Conservation (phyloP, 2,888 invertebrate genomes). For the Corythucha ciliata region DNA sequence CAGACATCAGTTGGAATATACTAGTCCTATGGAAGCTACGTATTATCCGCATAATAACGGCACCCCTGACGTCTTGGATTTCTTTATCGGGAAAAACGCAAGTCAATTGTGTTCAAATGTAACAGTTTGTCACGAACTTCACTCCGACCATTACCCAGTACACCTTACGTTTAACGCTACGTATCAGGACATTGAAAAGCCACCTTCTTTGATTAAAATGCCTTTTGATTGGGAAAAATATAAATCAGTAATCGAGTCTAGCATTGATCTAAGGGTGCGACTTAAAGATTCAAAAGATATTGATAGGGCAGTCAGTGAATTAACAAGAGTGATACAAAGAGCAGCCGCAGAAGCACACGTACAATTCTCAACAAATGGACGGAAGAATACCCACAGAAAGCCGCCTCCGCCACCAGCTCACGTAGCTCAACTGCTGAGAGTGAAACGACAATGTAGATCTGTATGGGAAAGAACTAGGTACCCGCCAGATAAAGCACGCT, state of each 20-base stretch:
- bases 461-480: slow-evolving; percentile 1
- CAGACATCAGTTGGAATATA: neutral
- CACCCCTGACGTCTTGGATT: slow-evolving; percentile 11
- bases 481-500: neutral
- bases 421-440: neutral
- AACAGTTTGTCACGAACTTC: slow-evolving; percentile 3
- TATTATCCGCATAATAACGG: slow-evolving; percentile 3
- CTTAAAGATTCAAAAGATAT: slow-evolving; percentile 4
- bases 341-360: slow-evolving; percentile 1
- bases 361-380: neutral
- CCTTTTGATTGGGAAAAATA: slow-evolving; percentile 12
- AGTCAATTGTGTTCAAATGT: neutral
- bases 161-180: neutral
- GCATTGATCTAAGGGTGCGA: neutral
- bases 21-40: slow-evolving; percentile 7
- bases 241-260: slow-evolving; percentile 8
- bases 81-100: slow-evolving; percentile 7
- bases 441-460: slow-evolving; percentile 1
- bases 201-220: neutral
- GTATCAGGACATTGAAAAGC: neutral
- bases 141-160: slow-evolving; percentile 15
- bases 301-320: slow-evolving; percentile 8
- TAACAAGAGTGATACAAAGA: slow-evolving; percentile 7
- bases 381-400: neutral
- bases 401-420: slow-evolving; percentile 6